phyloP scores from a whole-genome alignment of 2,797 vertebrate species.

The Ataeniobius toweri region DNA sequence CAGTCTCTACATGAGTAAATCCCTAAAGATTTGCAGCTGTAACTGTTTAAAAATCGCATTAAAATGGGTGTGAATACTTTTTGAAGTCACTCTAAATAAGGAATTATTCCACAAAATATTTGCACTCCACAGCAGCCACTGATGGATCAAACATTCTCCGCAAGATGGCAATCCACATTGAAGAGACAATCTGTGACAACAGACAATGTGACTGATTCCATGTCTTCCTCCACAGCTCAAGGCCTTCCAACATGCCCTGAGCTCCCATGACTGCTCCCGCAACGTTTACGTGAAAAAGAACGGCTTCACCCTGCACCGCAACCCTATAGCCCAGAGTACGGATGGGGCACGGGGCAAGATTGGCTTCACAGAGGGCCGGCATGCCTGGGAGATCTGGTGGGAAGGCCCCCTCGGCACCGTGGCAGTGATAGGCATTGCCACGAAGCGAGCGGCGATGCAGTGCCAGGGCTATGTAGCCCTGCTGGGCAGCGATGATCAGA shows the following conservation, averaged over 20 bases:
- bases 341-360: constrained; percentile 97
- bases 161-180: neutral
- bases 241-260: constrained; percentile 94
- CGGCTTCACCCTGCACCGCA: constrained; percentile 97
- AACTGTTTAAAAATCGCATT: too few species aligned
- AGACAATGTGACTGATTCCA: neutral
- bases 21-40: too few species aligned
- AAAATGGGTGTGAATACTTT: too few species aligned
- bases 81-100: too few species aligned
- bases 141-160: neutral
- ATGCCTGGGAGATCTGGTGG: constrained; percentile 99
- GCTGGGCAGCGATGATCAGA: constrained; percentile 97
- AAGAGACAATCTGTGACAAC: neutral
- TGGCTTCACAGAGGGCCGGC: constrained; percentile 95
- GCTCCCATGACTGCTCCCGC: constrained; percentile 96
- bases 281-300: constrained; percentile 99
- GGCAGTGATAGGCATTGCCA: constrained; percentile 96
- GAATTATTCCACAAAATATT: too few species aligned
- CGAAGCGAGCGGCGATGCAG: constrained; percentile 95
- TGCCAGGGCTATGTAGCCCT: constrained; percentile 99
- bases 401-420: constrained; percentile 97
- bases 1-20: too few species aligned
- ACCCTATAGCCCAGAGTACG: constrained; percentile 98
- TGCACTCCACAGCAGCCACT: too few species aligned
- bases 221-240: constrained; percentile 82